phyloP scores from a whole-genome alignment of 1,140 invertebrate genomes.

The Archegozetes longisetosus region DNA sequence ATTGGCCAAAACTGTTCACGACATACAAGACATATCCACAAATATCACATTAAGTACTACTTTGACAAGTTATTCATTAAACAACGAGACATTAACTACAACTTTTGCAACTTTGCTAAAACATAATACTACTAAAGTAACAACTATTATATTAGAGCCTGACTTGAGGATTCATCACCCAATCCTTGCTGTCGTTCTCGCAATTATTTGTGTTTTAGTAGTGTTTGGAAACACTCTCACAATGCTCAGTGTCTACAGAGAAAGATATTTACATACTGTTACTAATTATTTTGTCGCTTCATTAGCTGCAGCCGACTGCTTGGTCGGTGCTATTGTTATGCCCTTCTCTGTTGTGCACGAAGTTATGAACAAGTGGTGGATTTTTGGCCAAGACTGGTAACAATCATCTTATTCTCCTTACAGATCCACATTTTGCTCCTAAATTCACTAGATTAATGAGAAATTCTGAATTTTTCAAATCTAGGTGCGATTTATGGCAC shows the following conservation, averaged over 20 bases:
- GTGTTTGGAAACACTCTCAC: constrained; percentile 53
- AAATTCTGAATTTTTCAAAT: not conserved
- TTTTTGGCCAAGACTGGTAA: constrained; percentile 40
- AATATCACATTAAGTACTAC: not conserved
- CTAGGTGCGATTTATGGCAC: constrained; percentile 77
- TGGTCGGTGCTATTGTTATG: constrained; percentile 59
- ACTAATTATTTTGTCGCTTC: constrained; percentile 63
- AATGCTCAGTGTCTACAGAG: constrained; percentile 47
- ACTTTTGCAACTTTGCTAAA: no score
- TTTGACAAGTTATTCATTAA: not conserved
- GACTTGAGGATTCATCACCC: constrained; percentile 14
- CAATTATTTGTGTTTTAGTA: constrained; percentile 42
- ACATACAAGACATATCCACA: not conserved
- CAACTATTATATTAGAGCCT: constrained; percentile 10
- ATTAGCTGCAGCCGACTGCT: constrained; percentile 51
- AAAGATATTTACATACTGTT: constrained; percentile 50
- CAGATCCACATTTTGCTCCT: not conserved
- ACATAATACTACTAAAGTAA: not conserved
- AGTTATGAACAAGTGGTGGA: constrained; percentile 29
- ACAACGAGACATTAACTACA: not conserved
- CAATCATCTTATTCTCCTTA: no score
- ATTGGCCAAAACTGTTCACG: not conserved
- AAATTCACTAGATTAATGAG: not conserved
- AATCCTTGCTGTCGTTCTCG: constrained; percentile 35
- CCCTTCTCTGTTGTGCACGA: constrained; percentile 68